phyloP scores from a whole-genome alignment of 2,113 vertebrate species.

The Spheniscus mendiculus region DNA sequence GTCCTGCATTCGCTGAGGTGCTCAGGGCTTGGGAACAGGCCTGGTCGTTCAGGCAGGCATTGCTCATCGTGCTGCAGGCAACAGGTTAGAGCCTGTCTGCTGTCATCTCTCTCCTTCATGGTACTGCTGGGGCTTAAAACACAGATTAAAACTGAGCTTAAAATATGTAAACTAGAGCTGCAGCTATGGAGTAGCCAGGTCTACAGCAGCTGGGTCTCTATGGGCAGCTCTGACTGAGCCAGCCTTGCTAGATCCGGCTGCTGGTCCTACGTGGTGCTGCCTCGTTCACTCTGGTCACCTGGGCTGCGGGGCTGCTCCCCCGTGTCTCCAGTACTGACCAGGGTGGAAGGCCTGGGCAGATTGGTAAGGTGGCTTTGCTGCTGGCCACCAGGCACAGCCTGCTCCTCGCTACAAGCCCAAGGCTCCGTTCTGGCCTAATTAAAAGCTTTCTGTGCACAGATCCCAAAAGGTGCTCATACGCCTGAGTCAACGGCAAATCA shows the following conservation, averaged over 20 bases:
- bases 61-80: neutral
- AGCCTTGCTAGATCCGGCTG: neutral
- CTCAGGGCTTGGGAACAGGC: neutral
- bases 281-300: fast-evolving
- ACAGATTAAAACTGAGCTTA: too few relatives aligned
- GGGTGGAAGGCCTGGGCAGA: neutral
- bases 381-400: neutral
- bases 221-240: neutral
- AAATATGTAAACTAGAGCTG: neutral
- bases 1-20: neutral
- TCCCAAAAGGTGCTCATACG: neutral
- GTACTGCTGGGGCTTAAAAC: neutral
- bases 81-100: fast-evolving
- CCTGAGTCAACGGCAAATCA: neutral
- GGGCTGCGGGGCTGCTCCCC: neutral
- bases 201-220: neutral
- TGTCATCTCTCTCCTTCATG: neutral
- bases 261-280: neutral
- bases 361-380: neutral
- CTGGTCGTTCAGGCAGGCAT: neutral
- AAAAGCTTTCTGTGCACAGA: neutral
- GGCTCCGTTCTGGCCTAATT: neutral
- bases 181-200: neutral
- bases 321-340: neutral
- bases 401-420: fast-evolving